Conservation (phyloP, 2,888 invertebrate genomes). For the Entomobrya multifasciata region DNA sequence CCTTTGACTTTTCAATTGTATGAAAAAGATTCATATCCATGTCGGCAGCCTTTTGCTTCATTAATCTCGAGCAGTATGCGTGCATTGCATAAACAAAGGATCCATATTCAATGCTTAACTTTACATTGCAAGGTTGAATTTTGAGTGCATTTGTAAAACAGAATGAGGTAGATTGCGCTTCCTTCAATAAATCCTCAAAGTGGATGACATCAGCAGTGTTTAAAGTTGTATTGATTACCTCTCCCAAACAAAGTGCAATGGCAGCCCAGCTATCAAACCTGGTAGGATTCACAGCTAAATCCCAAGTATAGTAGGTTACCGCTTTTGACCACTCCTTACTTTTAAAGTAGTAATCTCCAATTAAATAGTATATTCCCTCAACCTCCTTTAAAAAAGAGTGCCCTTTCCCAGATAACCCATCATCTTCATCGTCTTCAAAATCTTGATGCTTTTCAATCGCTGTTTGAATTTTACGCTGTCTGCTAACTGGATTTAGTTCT, state of each 20-base stretch:
- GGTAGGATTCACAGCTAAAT: conserved; percentile 89
- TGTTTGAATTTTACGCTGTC: conserved; percentile 60
- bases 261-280: conserved; percentile 97
- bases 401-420: no score
- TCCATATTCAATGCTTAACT: conserved; percentile 95
- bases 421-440: neutral
- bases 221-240: conserved; percentile 89
- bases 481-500: conserved; percentile 85
- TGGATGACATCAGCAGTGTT: conserved; percentile 83
- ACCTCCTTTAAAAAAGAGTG: conserved; percentile 30
- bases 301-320: conserved; percentile 90
- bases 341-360: conserved; percentile 96
- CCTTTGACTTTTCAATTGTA: conserved; percentile 88
- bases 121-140: conserved; percentile 87
- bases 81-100: conserved; percentile 94
- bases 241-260: conserved; percentile 90
- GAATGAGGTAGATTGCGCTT: conserved; percentile 88
- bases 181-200: conserved; percentile 81
- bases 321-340: conserved; percentile 89
- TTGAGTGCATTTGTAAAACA: conserved; percentile 91
- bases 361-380: conserved; percentile 90
- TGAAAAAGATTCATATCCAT: conserved; percentile 83
- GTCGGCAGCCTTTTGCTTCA: conserved; percentile 84
- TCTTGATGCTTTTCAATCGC: conserved; percentile 51
- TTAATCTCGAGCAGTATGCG: conserved; percentile 92